Conservation (phyloP, 2,113 vertebrate species). For the Istiophorus platypterus region DNA sequence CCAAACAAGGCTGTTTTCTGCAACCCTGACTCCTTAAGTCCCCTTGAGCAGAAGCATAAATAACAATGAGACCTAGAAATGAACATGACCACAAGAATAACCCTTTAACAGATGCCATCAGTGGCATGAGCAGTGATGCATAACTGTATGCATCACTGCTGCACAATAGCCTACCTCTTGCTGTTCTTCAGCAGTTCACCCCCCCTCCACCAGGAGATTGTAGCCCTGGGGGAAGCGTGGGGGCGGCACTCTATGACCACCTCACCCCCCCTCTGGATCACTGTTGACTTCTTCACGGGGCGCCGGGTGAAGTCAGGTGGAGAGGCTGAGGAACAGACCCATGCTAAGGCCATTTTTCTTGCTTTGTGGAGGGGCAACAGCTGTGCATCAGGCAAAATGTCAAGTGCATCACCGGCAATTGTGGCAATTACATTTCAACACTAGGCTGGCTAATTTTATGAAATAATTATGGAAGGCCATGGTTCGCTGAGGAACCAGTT, state of each 20-base stretch:
- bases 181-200: conserved; percentile 79
- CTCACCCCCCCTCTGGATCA: conserved; percentile 89
- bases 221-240: conserved; percentile 88
- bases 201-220: conserved; percentile 87
- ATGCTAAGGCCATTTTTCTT: conserved; percentile 31
- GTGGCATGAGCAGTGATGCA: conserved; percentile 33
- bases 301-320: conserved; percentile 89
- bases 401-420: conserved; percentile 59
- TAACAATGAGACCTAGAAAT: conserved; percentile 48
- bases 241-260: conserved; percentile 87
- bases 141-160: no score
- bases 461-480: conserved; percentile 54
- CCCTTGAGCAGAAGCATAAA: conserved; percentile 53
- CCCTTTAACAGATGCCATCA: conserved; percentile 29
- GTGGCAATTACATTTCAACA: conserved; percentile 44
- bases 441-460: conserved; percentile 32
- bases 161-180: conserved; percentile 82
- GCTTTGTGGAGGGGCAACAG: conserved; percentile 33
- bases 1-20: conserved; percentile 18
- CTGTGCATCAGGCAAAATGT: conserved; percentile 57
- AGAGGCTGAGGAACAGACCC: conserved; percentile 81
- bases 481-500: conserved; percentile 7
- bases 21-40: conserved; percentile 42
- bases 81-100: conserved; percentile 31
- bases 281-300: conserved; percentile 85